Conservation (phyloP, 2,113 vertebrate species). For the Sebastes fasciatus region DNA sequence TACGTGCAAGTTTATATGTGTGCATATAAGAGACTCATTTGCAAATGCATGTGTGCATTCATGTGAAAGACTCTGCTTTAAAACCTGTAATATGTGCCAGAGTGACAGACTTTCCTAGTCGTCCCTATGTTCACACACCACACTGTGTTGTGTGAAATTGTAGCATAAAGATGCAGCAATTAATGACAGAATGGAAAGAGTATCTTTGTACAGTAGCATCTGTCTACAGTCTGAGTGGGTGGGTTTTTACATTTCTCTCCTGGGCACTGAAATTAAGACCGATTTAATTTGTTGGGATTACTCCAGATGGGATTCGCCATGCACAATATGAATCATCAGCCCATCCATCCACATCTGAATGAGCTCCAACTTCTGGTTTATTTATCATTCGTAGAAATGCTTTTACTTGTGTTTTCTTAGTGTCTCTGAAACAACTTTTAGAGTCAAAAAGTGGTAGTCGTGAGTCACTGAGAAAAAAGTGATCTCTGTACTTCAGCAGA, state of each 20-base stretch:
- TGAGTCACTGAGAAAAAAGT: neutral
- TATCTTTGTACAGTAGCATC: slow-evolving; percentile 7
- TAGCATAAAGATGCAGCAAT: neutral
- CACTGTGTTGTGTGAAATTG: neutral
- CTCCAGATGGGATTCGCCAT: slow-evolving; percentile 4
- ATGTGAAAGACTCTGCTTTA: neutral
- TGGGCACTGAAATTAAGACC: slow-evolving; percentile 14
- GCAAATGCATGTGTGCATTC: neutral
- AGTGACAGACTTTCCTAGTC: neutral
- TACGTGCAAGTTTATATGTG: neutral
- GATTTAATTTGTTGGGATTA: slow-evolving; percentile 20
- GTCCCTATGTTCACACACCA: neutral
- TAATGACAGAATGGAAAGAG: neutral
- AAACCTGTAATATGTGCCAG: neutral
- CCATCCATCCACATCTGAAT: neutral
- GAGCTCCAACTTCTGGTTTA: neutral
- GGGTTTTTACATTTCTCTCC: neutral
- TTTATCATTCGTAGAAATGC: neutral
- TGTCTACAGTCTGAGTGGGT: slow-evolving; percentile 13
- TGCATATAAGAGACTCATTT: neutral
- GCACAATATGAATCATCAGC: neutral
- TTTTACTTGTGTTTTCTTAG: neutral
- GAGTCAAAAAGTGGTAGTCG: neutral
- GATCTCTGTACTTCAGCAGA: neutral
- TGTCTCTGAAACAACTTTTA: neutral